phyloP scores from a whole-genome alignment of 2,888 invertebrate species.

The Abrostola triplasia region DNA sequence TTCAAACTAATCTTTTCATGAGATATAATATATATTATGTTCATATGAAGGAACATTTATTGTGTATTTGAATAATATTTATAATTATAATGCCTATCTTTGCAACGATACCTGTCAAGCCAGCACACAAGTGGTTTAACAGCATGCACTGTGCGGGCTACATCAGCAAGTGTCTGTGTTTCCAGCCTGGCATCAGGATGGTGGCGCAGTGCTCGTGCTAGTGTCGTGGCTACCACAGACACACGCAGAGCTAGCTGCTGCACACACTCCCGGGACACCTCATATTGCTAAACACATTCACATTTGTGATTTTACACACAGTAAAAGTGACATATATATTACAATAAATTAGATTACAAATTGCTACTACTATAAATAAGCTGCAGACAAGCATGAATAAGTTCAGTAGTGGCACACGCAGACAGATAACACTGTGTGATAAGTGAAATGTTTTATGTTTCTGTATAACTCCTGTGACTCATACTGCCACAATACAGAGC shows the following conservation, averaged over 20 bases:
- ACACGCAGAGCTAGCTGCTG: conserved; percentile 96
- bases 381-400: conserved; percentile 31
- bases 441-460: conserved; percentile 39
- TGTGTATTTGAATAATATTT: not conserved
- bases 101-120: conserved; percentile 92
- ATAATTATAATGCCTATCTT: too few species aligned
- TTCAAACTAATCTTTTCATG: too few species aligned
- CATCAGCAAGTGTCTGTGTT: conserved; percentile 94
- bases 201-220: conserved; percentile 93
- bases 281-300: conserved; percentile 92
- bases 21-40: too few species aligned
- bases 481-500: conserved; percentile 23
- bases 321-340: not conserved
- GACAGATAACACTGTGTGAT: conserved; percentile 55
- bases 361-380: conserved; percentile 44
- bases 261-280: conserved; percentile 96
- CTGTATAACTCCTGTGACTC: conserved; percentile 47
- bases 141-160: conserved; percentile 94
- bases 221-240: conserved; percentile 91
- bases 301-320: conserved; percentile 35
- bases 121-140: conserved; percentile 96
- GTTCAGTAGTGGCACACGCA: conserved; percentile 36
- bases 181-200: conserved; percentile 91
- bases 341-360: conserved; percentile 31
- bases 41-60: too few species aligned